These are phyloP conservation scores for Lepidostoma basale DNA, from an alignment of 1,140 invertebrate species.

Conservation along the genomic window DNA sequence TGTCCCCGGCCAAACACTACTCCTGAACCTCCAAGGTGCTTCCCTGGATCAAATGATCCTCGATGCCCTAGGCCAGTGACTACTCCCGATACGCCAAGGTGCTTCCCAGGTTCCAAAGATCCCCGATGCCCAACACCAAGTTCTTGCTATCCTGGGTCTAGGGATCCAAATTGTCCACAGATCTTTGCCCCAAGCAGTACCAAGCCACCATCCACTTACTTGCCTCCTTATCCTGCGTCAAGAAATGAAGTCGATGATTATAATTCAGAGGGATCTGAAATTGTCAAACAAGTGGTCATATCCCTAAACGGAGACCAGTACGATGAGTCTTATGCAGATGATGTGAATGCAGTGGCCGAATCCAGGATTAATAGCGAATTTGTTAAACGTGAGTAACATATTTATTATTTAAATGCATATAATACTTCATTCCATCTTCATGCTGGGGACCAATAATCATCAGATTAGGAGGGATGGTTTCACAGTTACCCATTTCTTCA, in stretches of 20 bases:
- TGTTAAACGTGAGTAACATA: background rate
- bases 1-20: constrained; percentile 48
- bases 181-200: constrained; percentile 60
- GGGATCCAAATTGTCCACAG: constrained; percentile 65
- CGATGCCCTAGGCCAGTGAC: constrained; percentile 49
- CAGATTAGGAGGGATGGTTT: too few species aligned
- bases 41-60: constrained; percentile 50
- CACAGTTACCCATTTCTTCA: too few species aligned
- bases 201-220: constrained; percentile 61
- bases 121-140: constrained; percentile 52
- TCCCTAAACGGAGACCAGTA: background rate
- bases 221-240: constrained; percentile 56
- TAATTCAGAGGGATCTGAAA: constrained; percentile 43
- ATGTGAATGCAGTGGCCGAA: constrained; percentile 18
- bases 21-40: constrained; percentile 44
- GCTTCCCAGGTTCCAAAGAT: constrained; percentile 56
- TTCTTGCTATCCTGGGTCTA: constrained; percentile 65
- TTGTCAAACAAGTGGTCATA: constrained; percentile 14
- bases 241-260: constrained; percentile 51
- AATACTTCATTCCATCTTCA: background rate
- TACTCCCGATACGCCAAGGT: constrained; percentile 48
- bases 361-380: constrained; percentile 16
- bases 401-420: background rate
- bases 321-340: constrained; percentile 18
- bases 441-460: too few species aligned